A percentile compares a stretch with the other conserved stretches of the same genome.
Evolutionary conservation across 2,888 invertebrate species (phyloP).

Genomic region (Tromatobia lineatoria): DNA sequence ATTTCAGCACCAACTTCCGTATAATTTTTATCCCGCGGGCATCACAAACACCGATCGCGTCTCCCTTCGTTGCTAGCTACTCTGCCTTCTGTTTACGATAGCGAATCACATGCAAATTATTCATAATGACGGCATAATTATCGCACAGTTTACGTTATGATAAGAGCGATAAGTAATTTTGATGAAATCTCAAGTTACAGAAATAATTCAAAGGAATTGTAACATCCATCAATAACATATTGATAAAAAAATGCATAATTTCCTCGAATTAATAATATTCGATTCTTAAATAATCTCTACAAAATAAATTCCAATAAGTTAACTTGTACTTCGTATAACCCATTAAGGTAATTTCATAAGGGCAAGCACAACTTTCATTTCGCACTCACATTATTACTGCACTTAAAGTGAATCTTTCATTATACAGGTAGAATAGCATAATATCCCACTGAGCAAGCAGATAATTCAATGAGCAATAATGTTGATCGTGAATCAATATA

Average conservation of each 20-base stretch:
- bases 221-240: background rate
- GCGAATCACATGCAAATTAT: slow-evolving; percentile 50
- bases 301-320: background rate
- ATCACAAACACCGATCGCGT: slow-evolving; percentile 25
- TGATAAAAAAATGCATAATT: background rate
- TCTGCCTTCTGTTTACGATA: slow-evolving; percentile 33
- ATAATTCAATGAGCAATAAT: background rate
- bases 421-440: background rate
- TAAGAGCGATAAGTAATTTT: slow-evolving; percentile 10
- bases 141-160: slow-evolving; percentile 22
- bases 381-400: background rate
- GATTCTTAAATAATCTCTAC: background rate
- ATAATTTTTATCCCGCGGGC: slow-evolving; percentile 45
- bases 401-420: background rate
- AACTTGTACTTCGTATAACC: background rate
- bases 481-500: background rate
- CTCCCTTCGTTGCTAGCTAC: background rate
- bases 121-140: slow-evolving; percentile 42
- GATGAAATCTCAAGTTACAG: background rate
- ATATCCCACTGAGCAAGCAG: background rate
- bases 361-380: background rate
- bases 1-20: slow-evolving; percentile 31
- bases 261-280: background rate
- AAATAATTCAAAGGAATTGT: slow-evolving; percentile 4
- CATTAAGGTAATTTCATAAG: background rate